Conservation (phyloP, 2,888 invertebrate species). For the Ennomos quercinarius region DNA sequence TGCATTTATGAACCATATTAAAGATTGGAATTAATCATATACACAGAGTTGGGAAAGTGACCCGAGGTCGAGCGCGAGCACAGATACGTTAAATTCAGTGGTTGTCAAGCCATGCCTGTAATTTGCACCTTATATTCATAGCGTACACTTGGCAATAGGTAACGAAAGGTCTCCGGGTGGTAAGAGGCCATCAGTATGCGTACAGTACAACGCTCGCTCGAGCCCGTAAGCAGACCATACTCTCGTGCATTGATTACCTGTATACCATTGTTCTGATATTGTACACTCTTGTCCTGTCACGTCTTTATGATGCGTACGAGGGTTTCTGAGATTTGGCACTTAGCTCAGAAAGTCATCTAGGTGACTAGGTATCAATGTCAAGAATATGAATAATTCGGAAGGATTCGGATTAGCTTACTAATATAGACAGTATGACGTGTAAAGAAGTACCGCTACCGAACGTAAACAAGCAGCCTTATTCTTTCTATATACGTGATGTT, state of each 20-base stretch:
- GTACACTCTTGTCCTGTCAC: slow-evolving; percentile 24
- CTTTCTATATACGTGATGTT: too few relatives aligned
- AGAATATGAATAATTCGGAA: slow-evolving; percentile 9
- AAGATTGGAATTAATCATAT: not conserved
- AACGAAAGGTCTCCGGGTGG: slow-evolving; percentile 32
- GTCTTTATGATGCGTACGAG: slow-evolving; percentile 15
- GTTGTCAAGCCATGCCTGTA: slow-evolving; percentile 32
- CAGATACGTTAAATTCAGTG: slow-evolving; percentile 26
- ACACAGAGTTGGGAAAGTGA: slow-evolving; percentile 35
- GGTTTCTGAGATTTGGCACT: slow-evolving; percentile 13
- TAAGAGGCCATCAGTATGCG: slow-evolving; percentile 60
- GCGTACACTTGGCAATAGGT: slow-evolving; percentile 38
- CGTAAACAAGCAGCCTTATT: too few relatives aligned
- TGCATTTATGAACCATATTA: too few relatives aligned
- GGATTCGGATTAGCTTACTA: slow-evolving; percentile 6
- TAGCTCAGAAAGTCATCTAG: not conserved
- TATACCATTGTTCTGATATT: slow-evolving; percentile 49
- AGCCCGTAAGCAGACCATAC: slow-evolving; percentile 65
- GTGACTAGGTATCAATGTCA: slow-evolving; percentile 1
- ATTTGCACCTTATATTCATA: slow-evolving; percentile 52
- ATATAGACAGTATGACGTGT: too few relatives aligned
- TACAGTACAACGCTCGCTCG: slow-evolving; percentile 39
- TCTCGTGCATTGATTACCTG: slow-evolving; percentile 45
- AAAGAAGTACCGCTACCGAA: too few relatives aligned
- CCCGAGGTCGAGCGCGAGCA: slow-evolving; percentile 44